A percentile compares a stretch with the other conserved stretches of the same genome.
phyloP scores from a whole-genome alignment of 2,888 invertebrate species.

The Steinernema scapterisci region DNA sequence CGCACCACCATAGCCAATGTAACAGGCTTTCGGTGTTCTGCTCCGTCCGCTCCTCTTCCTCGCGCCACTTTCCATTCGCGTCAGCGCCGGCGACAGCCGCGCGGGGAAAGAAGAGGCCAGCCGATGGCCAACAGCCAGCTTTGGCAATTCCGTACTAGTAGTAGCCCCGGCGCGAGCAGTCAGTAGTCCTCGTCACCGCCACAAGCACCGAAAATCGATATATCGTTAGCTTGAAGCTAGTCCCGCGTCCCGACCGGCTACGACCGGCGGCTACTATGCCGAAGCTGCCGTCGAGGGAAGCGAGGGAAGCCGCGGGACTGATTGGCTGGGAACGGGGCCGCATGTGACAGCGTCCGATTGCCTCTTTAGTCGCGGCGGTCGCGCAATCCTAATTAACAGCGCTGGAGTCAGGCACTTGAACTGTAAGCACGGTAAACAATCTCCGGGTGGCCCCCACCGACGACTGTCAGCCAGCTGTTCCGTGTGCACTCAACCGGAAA shows the following conservation, averaged over 20 bases:
- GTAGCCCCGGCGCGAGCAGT: constrained; percentile 28
- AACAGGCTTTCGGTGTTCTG: constrained; percentile 23
- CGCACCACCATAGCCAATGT: constrained; percentile 21
- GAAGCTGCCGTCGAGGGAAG: not conserved
- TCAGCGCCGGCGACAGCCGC: constrained; percentile 12
- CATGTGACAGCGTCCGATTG: constrained; percentile 25
- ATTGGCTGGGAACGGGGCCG: constrained; percentile 24
- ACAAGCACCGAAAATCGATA: constrained; percentile 20
- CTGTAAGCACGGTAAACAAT: constrained; percentile 28
- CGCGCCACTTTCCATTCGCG: constrained; percentile 3
- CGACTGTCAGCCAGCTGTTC: not conserved
- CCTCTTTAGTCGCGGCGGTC: not conserved
- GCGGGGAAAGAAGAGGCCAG: not conserved
- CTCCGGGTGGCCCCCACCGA: not conserved
- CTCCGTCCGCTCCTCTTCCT: not conserved
- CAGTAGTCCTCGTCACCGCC: constrained; percentile 19
- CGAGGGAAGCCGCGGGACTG: constrained; percentile 20
- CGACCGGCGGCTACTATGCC: not conserved
- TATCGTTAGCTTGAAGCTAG: constrained; percentile 30
- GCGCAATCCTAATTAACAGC: constrained; percentile 17
- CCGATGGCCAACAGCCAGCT: not conserved
- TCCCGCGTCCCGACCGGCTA: constrained; percentile 21
- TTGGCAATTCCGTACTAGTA: constrained; percentile 30
- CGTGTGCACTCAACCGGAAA: not conserved
- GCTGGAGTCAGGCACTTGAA: not conserved